A percentile compares a stretch with the other conserved stretches of the same genome.
Conservation (phyloP, 2,888 invertebrate genomes). For the Polyploca ridens region DNA sequence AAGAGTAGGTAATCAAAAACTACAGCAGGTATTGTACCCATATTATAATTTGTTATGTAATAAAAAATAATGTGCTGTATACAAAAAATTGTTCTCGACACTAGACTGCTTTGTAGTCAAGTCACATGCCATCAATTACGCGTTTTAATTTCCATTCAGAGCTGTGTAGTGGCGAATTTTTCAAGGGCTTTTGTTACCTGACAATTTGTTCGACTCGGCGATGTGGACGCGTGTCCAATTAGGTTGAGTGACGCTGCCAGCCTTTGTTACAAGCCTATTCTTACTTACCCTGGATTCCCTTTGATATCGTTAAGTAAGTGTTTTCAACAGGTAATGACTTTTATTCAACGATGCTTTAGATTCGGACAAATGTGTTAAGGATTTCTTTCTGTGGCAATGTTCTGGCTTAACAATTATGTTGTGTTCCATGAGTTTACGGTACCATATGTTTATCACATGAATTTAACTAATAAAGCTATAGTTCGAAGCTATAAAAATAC, state of each 20-base stretch:
- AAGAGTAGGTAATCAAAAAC: no score
- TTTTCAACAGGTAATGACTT: slow-evolving; percentile 11
- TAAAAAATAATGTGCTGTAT: no score
- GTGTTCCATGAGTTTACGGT: neutral
- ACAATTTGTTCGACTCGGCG: slow-evolving; percentile 18
- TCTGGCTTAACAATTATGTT: no score
- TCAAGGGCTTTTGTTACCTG: slow-evolving; percentile 23
- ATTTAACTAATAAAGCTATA: no score
- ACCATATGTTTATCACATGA: neutral
- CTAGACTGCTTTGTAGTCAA: neutral
- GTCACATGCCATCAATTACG: slow-evolving; percentile 8
- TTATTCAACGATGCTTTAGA: slow-evolving; percentile 2
- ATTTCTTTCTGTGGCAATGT: neutral
- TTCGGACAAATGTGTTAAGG: neutral
- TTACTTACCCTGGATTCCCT: slow-evolving; percentile 9
- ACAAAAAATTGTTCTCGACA: neutral
- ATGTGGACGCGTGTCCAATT: slow-evolving; percentile 24
- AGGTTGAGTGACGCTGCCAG: slow-evolving; percentile 20
- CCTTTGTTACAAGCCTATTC: slow-evolving; percentile 14
- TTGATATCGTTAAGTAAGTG: slow-evolving; percentile 10
- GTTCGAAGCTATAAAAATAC: no score
- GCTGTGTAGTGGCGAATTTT: slow-evolving; percentile 13
- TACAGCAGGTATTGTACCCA: neutral
- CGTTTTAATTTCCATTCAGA: slow-evolving; percentile 10
- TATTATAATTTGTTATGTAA: neutral